Evolutionary conservation across 2,888 invertebrate genomes (phyloP).

Genomic region (Arge pagana): DNA sequence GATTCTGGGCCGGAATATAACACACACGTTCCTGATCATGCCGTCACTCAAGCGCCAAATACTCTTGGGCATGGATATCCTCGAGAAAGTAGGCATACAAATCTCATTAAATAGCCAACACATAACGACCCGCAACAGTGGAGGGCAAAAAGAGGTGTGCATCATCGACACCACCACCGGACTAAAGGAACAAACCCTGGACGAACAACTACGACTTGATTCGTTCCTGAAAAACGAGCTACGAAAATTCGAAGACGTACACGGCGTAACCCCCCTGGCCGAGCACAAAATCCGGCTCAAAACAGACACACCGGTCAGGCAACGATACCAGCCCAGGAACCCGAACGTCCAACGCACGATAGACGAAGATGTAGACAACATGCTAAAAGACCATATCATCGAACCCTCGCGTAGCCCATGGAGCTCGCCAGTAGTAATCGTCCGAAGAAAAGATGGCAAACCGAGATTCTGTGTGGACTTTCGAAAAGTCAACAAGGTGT

Average conservation of each 20-base stretch:
- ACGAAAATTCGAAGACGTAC: not conserved
- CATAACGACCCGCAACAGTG: not conserved
- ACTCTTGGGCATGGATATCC: not conserved
- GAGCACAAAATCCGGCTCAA: not conserved
- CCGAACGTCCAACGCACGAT: not conserved
- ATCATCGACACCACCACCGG: no score
- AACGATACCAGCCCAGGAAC: not conserved
- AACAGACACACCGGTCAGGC: not conserved
- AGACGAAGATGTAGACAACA: slow-evolving; percentile 36
- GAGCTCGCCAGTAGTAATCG: slow-evolving; percentile 36
- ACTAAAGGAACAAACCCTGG: not conserved
- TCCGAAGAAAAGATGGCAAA: slow-evolving; percentile 34
- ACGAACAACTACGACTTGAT: not conserved
- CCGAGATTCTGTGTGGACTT: slow-evolving; percentile 39
- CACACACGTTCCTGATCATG: not conserved
- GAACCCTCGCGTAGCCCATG: slow-evolving; percentile 36
- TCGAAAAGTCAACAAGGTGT: slow-evolving; percentile 29
- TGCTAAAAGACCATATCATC: slow-evolving; percentile 37
- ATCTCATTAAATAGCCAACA: no score
- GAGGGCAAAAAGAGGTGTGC: no score
- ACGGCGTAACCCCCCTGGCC: not conserved
- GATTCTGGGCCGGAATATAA: not conserved
- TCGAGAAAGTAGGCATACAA: not conserved
- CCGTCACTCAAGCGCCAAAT: not conserved
- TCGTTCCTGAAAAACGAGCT: not conserved